Conservation (phyloP, 2,113 vertebrate species). For the Rhinopomastus cyanomelas region DNA sequence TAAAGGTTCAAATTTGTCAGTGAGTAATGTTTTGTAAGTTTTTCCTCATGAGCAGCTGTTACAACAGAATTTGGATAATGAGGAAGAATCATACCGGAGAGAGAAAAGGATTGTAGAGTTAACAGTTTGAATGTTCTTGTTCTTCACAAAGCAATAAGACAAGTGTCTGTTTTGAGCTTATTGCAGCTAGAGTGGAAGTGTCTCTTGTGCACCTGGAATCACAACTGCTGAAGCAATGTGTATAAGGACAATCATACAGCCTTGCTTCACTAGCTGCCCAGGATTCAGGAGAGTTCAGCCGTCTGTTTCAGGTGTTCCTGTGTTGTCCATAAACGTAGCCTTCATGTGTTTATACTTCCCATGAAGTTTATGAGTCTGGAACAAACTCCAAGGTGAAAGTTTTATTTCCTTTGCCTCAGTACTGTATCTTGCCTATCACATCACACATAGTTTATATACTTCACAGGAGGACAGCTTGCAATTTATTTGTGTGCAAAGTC, state of each 20-base stretch:
- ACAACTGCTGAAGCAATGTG: neutral
- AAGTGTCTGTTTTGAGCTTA: neutral
- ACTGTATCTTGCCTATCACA: neutral
- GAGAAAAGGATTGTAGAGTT: accelerated
- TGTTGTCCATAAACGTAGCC: neutral
- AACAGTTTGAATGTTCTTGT: neutral
- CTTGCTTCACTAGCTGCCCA: too few species aligned
- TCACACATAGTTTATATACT: neutral
- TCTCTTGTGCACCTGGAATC: neutral
- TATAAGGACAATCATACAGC: neutral
- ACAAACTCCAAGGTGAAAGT: constrained; percentile 2
- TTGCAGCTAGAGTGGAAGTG: neutral
- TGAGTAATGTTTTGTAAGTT: neutral
- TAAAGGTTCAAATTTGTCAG: neutral
- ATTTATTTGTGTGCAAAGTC: neutral
- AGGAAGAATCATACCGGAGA: accelerated
- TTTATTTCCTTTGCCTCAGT: neutral
- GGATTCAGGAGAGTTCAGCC: neutral
- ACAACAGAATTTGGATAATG: neutral
- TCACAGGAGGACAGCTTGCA: neutral
- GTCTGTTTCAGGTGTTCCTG: neutral
- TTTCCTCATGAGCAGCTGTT: neutral
- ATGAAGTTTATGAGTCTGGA: neutral
- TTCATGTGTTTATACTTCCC: neutral
- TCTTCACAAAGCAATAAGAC: neutral